Conservation (phyloP, 2,113 vertebrate species). For the Silurus glanis region DNA sequence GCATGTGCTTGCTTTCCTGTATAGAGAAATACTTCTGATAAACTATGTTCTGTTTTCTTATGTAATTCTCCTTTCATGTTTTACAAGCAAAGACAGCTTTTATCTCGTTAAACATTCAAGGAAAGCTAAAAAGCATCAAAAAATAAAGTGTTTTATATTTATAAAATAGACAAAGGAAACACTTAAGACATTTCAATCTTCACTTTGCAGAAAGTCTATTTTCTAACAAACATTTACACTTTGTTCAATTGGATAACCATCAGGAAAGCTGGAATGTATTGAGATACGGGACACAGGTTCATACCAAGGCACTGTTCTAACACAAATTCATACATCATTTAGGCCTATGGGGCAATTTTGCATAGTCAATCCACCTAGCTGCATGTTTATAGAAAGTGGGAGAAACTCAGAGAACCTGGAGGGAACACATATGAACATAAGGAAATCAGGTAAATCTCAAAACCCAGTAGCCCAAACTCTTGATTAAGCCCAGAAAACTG, state of each 20-base stretch:
- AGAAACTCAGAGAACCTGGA: not conserved
- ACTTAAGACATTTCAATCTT: not conserved
- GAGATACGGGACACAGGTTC: too few species aligned
- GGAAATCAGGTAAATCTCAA: not conserved
- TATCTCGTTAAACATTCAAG: not conserved
- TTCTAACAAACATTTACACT: not conserved
- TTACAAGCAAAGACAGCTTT: not conserved
- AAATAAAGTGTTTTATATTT: not conserved
- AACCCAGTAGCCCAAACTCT: not conserved
- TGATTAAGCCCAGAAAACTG: not conserved
- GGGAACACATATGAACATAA: not conserved
- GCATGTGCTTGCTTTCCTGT: not conserved
- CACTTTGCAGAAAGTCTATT: not conserved
- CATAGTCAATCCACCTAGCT: not conserved
- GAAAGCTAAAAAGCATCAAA: not conserved
- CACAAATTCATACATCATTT: not conserved
- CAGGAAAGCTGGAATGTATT: not conserved
- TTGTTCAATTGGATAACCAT: not conserved
- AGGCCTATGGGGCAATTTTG: not conserved
- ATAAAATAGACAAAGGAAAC: not conserved
- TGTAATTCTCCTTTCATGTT: not conserved
- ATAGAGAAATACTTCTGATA: not conserved
- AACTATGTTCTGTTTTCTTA: not conserved
- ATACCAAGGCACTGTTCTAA: not conserved
- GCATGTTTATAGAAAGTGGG: too few species aligned